These are phyloP conservation scores for Centropus bengalensis DNA, from an alignment of 2,113 vertebrate species.

Conservation along the genomic window DNA sequence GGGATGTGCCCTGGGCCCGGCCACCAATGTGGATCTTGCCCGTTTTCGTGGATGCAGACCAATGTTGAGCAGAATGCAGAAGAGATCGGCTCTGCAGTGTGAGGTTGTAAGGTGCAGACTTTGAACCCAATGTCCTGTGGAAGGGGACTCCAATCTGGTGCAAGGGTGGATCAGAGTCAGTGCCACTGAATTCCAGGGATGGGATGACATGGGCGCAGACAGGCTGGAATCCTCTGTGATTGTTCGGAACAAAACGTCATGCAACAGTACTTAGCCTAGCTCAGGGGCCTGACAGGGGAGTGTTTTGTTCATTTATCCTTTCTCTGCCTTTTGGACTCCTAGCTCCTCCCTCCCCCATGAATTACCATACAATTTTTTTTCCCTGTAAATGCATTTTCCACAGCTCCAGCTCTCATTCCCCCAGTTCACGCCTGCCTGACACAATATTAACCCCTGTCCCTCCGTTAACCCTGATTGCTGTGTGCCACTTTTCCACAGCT, in stretches of 20 bases:
- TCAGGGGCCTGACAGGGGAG: neutral
- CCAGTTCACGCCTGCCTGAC: neutral
- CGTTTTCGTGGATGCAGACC: neutral
- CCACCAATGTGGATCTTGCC: neutral
- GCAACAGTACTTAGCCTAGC: neutral
- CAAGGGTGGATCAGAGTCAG: neutral
- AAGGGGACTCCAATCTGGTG: neutral
- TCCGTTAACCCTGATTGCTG: accelerated
- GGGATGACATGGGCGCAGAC: neutral
- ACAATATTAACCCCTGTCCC: neutral
- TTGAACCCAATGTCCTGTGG: neutral
- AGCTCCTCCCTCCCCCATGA: neutral
- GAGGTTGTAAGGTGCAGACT: neutral
- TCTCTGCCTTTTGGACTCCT: neutral
- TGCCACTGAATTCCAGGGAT: accelerated
- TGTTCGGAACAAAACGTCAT: neutral
- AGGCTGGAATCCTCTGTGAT: neutral
- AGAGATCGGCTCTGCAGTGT: neutral
- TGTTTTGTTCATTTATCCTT: neutral
- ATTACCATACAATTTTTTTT: neutral
- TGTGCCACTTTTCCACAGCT: neutral
- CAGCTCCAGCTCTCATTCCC: neutral
- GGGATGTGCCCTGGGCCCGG: neutral
- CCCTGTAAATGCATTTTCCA: neutral
- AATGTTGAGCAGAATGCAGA: neutral